phyloP scores from a whole-genome alignment of 2,797 vertebrate species.

The Buceros bicornis region DNA sequence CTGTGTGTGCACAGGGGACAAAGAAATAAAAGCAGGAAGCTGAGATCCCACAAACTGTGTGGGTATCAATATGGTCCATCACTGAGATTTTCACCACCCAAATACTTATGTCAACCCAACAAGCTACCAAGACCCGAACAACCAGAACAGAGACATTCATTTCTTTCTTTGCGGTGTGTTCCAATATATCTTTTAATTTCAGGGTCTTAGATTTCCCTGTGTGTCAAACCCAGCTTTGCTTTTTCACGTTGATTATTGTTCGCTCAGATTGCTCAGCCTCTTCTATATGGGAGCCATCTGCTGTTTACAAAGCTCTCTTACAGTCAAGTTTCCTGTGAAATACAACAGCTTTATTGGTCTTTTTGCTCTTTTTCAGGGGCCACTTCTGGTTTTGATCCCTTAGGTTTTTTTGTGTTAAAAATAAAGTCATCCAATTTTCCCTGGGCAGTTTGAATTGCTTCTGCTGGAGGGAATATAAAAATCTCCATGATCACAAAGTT shows the following conservation, averaged over 20 bases:
- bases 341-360: not conserved
- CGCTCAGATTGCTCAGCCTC: constrained; percentile 71
- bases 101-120: not conserved
- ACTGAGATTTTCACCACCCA: accelerated
- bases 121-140: not conserved
- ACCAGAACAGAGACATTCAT: not conserved
- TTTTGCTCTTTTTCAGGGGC: not conserved
- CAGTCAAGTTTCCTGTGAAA: constrained; percentile 73
- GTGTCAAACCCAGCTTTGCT: constrained; percentile 33
- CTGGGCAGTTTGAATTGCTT: not conserved
- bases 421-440: not conserved
- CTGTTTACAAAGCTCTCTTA: constrained; percentile 76
- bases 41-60: not conserved
- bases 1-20: accelerated
- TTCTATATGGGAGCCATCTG: constrained; percentile 79
- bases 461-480: not conserved
- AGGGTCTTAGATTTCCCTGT: constrained; percentile 23
- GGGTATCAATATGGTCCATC: accelerated
- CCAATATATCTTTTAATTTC: constrained; percentile 53
- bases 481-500: not conserved
- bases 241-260: constrained; percentile 67
- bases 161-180: constrained; percentile 17
- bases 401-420: not conserved
- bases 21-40: not conserved
- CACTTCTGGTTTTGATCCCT: not conserved